These are phyloP conservation scores for Trichoplusia ni DNA, from an alignment of 1,140 invertebrate species.

Conservation along the genomic window DNA sequence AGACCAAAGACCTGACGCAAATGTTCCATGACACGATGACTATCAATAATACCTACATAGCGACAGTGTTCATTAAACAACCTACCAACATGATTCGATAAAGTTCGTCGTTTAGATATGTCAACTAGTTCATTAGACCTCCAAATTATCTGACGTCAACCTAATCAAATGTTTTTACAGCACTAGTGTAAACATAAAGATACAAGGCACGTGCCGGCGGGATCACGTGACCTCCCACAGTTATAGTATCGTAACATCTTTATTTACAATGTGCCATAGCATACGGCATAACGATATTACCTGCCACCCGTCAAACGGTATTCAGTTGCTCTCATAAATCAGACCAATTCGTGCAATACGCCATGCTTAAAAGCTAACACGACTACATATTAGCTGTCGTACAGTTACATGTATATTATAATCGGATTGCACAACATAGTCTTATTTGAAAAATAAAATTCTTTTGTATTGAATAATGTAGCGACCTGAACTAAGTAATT, in stretches of 20 bases:
- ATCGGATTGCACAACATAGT: too few relatives aligned
- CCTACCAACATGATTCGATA: too few relatives aligned
- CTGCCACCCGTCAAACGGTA: neutral
- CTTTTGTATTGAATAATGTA: slow-evolving; percentile 5
- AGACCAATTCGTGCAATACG: neutral
- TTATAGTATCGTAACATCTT: slow-evolving; percentile 23
- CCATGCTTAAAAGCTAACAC: neutral
- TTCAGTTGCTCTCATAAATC: neutral
- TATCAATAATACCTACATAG: too few relatives aligned
- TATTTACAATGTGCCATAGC: slow-evolving; percentile 1
- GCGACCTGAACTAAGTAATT: slow-evolving; percentile 39
- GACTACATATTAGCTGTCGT: neutral
- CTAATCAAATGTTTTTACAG: slow-evolving; percentile 26
- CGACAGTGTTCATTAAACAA: too few relatives aligned
- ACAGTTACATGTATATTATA: neutral
- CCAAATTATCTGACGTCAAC: slow-evolving; percentile 10
- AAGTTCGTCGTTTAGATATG: neutral
- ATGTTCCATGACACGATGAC: too few relatives aligned
- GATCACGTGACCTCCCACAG: slow-evolving; percentile 25
- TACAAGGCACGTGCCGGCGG: slow-evolving; percentile 13
- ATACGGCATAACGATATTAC: neutral
- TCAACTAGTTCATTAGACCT: slow-evolving; percentile 11
- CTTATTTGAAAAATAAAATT: neutral
- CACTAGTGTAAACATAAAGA: slow-evolving; percentile 6
- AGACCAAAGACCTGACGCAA: too few relatives aligned